phyloP scores from a whole-genome alignment of 2,113 vertebrate species.

The Poeciliopsis turrubarensis region DNA sequence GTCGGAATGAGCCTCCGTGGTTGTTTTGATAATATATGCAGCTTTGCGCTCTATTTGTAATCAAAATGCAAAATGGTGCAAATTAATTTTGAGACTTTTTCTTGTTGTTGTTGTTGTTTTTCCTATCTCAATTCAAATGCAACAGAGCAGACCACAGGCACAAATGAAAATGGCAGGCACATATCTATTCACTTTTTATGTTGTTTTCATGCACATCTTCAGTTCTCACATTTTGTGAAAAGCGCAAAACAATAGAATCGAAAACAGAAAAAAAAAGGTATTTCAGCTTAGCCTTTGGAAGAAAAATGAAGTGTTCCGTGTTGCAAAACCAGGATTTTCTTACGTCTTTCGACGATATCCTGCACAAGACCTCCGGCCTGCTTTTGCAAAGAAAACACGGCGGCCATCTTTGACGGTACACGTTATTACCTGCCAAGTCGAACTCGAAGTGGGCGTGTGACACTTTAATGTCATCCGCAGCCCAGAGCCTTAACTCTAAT shows the following conservation, averaged over 20 bases:
- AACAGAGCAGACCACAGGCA: neutral
- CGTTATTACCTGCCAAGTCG: constrained; percentile 15
- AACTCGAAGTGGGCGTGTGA: constrained; percentile 25
- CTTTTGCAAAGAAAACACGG: neutral
- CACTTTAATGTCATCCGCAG: constrained; percentile 39
- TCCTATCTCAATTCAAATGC: neutral
- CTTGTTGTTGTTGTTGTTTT: neutral
- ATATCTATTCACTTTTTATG: neutral
- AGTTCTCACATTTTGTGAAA: neutral
- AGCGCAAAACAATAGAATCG: neutral
- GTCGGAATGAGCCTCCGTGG: neutral
- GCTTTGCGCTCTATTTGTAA: neutral
- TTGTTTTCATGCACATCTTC: neutral
- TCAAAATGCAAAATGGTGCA: neutral
- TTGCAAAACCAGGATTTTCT: too few species aligned
- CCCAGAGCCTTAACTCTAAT: constrained; percentile 50
- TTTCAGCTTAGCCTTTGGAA: neutral
- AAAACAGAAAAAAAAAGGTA: neutral
- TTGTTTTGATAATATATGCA: neutral
- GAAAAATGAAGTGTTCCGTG: too few species aligned
- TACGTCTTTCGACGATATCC: neutral
- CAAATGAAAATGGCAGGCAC: neutral
- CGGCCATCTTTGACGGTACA: constrained; percentile 11
- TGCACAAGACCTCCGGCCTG: constrained; percentile 9
- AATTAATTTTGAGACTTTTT: neutral